Base-by-base conservation (phyloP, 2,797 vertebrate genomes). In the Characodon lateralis region DNA sequence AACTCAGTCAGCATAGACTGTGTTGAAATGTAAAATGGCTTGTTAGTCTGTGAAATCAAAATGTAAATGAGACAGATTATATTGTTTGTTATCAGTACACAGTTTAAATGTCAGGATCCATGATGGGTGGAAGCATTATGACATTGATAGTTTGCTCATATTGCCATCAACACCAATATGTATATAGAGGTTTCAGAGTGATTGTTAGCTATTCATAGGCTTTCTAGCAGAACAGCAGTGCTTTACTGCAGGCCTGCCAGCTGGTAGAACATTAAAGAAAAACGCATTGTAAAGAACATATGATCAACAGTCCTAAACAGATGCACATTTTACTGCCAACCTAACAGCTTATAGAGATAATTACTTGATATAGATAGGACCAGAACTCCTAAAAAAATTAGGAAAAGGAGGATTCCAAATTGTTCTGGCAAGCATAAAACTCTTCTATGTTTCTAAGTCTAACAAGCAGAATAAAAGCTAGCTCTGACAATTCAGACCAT, bases 351-450 rank as follows among this genome's bases (percentile, higher is more conserved):
- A 35, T 28, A 59, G 9, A 6, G 46, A 53, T 51, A 43, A 66
- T 26, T 0, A 10, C 8, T 6, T 50, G 10, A 28, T 74, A 48
- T 24, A 63, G 35, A 81, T 51, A 58, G 75, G 56, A 78, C 58
- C 73, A 59, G 70, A 48, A 68, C 80, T 56, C 59, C 65, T 82
- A 48, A 85, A 80, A 80, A 77, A 13, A 71, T 71, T 55, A 63
- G 43, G 48, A 50, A 56, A 68, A 53, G 46, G 41, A 59, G 71
- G 70, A 41, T 50, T 35, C 71, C 76, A 71, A 59, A 76, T 83
- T 56, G 65, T 63, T 59, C 13, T 22, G 24, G 6, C 14, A 59
- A 73, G 72, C 20, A 78, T 66, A 66, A 70, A 35, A 56, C 41
- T 61, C 58, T 31, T 51, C 14, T 43, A 3, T 77, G 61, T 76